Conservation (phyloP, 2,113 vertebrate genomes). For the Daboia siamensis region DNA sequence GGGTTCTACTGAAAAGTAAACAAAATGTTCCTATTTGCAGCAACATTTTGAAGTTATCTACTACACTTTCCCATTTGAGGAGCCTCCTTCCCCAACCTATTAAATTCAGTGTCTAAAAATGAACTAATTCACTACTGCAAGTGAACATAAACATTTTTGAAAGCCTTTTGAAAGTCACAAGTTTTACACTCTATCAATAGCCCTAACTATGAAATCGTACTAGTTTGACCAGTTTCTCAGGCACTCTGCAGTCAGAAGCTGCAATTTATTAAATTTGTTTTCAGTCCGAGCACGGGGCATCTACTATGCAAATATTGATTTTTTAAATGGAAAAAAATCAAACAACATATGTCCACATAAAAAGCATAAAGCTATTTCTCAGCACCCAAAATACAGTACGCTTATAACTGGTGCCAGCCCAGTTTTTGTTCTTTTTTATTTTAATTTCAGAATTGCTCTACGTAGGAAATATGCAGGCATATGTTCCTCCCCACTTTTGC, state of each 20-base stretch:
- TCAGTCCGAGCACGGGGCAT: not conserved
- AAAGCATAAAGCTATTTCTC: not conserved
- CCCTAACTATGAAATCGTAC: not conserved
- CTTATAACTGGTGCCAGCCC: not conserved
- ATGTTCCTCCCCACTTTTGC: not conserved
- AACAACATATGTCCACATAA: not conserved
- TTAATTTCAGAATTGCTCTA: not conserved
- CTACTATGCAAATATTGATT: not conserved
- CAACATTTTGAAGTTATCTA: not conserved
- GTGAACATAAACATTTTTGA: not conserved
- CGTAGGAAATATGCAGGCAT: not conserved
- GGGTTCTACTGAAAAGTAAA: not conserved
- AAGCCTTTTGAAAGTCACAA: not conserved
- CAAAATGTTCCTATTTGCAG: not conserved
- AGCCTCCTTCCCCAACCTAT: not conserved
- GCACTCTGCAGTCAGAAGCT: not conserved
- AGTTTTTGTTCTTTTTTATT: not conserved
- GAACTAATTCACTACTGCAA: not conserved
- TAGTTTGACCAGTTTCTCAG: not conserved
- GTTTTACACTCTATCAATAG: not conserved
- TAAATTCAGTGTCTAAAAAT: not conserved
- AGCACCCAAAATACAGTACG: not conserved
- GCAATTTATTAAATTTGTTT: not conserved
- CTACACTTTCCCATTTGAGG: not conserved
- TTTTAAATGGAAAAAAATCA: not conserved